These are phyloP conservation scores for Myotis findleyi DNA, from an alignment of 2,797 vertebrate species.

Conservation along the genomic window DNA sequence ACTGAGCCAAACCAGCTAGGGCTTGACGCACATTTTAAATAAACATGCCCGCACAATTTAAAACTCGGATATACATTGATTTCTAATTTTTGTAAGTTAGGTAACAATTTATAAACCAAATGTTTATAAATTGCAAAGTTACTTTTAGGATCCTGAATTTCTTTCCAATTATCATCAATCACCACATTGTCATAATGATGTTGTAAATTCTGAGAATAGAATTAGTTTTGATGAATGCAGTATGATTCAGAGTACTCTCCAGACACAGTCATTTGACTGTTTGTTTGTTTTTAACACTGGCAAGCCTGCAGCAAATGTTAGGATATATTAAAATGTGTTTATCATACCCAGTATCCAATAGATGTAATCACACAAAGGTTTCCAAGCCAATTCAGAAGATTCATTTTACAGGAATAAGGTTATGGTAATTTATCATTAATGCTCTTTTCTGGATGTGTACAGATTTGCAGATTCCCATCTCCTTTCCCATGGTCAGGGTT, in stretches of 20 bases:
- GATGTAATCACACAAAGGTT: conserved; percentile 62
- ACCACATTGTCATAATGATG: neutral
- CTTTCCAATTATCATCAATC: conserved; percentile 26
- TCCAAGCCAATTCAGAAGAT: conserved; percentile 64
- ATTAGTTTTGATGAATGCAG: conserved; percentile 30
- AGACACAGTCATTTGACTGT: neutral
- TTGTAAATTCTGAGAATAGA: conserved; percentile 20
- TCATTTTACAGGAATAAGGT: conserved; percentile 59
- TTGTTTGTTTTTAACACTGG: conserved; percentile 33
- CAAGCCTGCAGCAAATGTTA: conserved; percentile 53
- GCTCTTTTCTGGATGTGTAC: conserved; percentile 47
- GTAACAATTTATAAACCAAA: conserved; percentile 21
- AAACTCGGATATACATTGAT: neutral
- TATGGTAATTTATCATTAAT: conserved; percentile 57
- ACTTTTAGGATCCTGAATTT: conserved; percentile 1
- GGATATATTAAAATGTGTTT: conserved; percentile 69
- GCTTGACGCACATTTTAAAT: conserved; percentile 28
- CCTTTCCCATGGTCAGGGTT: conserved; percentile 34
- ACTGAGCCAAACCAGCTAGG: too few species aligned
- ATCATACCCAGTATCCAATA: conserved; percentile 51
- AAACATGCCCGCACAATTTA: neutral
- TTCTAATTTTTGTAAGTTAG: neutral
- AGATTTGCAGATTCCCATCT: conserved; percentile 60
- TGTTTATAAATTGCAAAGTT: neutral
- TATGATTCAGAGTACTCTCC: conserved; percentile 6